Conservation (phyloP, 2,797 vertebrate genomes). For the Anas bernieri region DNA sequence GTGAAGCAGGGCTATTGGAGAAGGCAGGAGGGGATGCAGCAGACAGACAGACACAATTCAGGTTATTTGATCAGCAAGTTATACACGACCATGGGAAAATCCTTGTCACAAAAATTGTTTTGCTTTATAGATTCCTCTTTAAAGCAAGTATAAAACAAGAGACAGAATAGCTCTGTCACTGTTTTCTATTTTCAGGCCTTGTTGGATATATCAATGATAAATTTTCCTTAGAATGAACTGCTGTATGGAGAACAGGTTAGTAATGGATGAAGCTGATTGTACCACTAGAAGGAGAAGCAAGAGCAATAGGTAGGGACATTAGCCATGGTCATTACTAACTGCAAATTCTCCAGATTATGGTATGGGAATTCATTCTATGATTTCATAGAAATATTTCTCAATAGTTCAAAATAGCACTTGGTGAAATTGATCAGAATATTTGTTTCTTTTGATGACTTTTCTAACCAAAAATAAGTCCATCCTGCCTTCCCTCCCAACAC, state of each 20-base stretch:
- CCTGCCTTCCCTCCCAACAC: not conserved
- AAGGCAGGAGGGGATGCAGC: not conserved
- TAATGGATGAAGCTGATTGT: not conserved
- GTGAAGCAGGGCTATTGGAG: not conserved
- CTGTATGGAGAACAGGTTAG: not conserved
- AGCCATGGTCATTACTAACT: not conserved
- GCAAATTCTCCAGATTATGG: not conserved
- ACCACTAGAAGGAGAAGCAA: not conserved
- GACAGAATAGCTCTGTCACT: not conserved
- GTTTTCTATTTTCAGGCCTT: not conserved
- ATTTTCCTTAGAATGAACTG: not conserved
- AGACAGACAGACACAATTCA: not conserved
- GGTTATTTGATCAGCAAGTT: not conserved
- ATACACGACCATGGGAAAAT: not conserved
- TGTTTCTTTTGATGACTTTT: not conserved
- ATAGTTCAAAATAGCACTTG: not conserved
- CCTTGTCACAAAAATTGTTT: not conserved
- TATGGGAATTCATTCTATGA: not conserved
- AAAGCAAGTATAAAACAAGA: not conserved
- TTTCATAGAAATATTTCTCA: not conserved
- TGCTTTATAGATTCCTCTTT: not conserved
- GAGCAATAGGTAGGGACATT: not conserved
- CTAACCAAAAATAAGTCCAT: not conserved
- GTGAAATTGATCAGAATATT: not conserved
- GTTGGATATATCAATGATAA: not conserved